Evolutionary conservation across 1,140 invertebrate genomes (phyloP), one percentile per base, ranked within the genome.

Genomic region (Acyrthosiphon pisum): DNA sequence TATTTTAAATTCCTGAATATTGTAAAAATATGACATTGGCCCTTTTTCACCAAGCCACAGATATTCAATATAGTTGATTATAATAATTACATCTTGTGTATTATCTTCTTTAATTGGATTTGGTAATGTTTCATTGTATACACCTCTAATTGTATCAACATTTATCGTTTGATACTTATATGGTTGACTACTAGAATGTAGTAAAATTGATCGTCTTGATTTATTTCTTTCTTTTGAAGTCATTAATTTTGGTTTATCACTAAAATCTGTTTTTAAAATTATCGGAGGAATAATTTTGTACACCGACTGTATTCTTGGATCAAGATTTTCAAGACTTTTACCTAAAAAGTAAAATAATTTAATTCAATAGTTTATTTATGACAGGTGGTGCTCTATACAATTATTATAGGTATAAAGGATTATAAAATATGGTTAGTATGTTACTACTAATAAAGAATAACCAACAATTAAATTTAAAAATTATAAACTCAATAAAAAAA

Each of bases 131-230:
- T n/a, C 53, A n/a, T 41, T 93, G n/a, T 93, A 93, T 4, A 93
- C n/a, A 9, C 56, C 26, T 44, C 56, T 93, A 84, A 93, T 93
- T 0, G 30, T 30, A 86, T 93, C 37, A 56, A 56, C 7, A 86
- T n/a, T 44, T 41, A 93, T 22, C 35, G 9, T 56, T 30, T 93
- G 76, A 53, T 86, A 53, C 26, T 22, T 37, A 56, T 41, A 86
- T 60, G 91, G 48, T 86, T 84, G 50, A 56, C 37, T 37, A 53
- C 48, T 41, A 41, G 81, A 83, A n/a, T 84, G 46, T 53, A 93
- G 37, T 86, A 86, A 53, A 86, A 86, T 56, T 56, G 91, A 93
- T 84, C 26, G n/a, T 11, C 91, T 93, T 53, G 76, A 53, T 30
- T 53, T 93, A 84, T 50, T 92, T 9, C 14, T 37, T 20, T 86